These are phyloP conservation scores for Teleogryllus occipitalis DNA, from an alignment of 1,140 invertebrate species.

Conservation along the genomic window DNA sequence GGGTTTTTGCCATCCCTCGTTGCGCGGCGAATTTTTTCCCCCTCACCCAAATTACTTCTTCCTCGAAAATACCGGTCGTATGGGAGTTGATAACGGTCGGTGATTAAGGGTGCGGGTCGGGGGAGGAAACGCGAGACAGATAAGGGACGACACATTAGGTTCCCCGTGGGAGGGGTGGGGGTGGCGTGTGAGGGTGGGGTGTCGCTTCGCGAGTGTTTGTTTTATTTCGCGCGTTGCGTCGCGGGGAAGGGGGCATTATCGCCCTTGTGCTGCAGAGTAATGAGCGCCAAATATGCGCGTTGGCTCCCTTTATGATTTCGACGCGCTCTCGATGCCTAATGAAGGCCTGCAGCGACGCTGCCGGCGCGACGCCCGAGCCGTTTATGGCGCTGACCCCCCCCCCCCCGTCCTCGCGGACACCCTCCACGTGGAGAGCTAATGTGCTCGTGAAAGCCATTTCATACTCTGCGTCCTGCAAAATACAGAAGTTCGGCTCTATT, in stretches of 20 bases:
- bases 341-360: background rate
- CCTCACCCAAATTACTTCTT: background rate
- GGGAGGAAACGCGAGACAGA: background rate
- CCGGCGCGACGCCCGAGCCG: no score
- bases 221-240: background rate
- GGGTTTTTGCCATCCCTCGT: background rate
- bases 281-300: background rate
- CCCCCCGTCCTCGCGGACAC: no score
- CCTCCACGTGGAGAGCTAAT: no score
- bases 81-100: conserved; percentile 3
- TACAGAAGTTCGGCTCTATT: no score
- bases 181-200: background rate
- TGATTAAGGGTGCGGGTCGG: background rate
- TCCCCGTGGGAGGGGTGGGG: no score
- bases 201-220: background rate
- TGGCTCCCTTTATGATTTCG: background rate
- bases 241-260: background rate
- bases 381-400: no score
- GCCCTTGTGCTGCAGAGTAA: background rate
- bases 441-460: no score
- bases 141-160: background rate
- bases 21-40: background rate
- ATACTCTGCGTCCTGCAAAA: no score
- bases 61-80: conserved; percentile 3
- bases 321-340: background rate